Conservation (phyloP, 1,140 invertebrate genomes). For the Diorhabda carinulata region DNA sequence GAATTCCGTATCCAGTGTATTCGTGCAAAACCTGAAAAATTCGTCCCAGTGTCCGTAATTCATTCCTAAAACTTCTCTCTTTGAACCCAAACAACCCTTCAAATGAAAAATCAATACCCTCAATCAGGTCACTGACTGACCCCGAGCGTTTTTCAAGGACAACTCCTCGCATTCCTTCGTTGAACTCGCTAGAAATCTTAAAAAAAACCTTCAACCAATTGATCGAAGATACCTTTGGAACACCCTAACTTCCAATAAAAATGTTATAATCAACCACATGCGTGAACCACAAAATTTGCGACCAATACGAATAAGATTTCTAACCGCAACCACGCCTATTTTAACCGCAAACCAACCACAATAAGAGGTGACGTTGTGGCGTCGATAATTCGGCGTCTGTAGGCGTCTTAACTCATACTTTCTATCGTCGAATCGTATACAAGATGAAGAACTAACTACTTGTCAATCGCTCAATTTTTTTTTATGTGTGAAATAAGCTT, state of each 20-base stretch:
- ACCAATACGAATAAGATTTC: constrained; percentile 44
- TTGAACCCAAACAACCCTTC: constrained; percentile 6
- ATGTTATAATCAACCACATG: constrained; percentile 49
- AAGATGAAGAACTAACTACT: no score
- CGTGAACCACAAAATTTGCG: constrained; percentile 48
- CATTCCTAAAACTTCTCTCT: neutral
- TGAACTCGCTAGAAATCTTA: constrained; percentile 1
- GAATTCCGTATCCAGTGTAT: no score
- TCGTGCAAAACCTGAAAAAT: no score
- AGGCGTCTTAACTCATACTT: constrained; percentile 39
- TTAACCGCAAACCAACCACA: constrained; percentile 54
- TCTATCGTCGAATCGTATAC: constrained; percentile 21
- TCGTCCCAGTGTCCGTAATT: no score
- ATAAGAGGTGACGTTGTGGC: constrained; percentile 48
- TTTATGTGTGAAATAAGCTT: no score
- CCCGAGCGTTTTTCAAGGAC: neutral
- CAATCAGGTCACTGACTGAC: constrained; percentile 15
- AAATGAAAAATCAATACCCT: constrained; percentile 10
- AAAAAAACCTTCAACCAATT: constrained; percentile 10
- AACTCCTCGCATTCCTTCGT: neutral
- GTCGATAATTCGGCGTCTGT: constrained; percentile 38
- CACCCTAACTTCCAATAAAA: constrained; percentile 45
- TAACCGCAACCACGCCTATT: constrained; percentile 48
- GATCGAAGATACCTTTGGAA: constrained; percentile 9
- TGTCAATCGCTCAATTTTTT: no score